Evolutionary conservation across 2,797 vertebrate species (phyloP), one percentile per base, ranked within the genome.

Genomic region (Anguilla obscura): DNA sequence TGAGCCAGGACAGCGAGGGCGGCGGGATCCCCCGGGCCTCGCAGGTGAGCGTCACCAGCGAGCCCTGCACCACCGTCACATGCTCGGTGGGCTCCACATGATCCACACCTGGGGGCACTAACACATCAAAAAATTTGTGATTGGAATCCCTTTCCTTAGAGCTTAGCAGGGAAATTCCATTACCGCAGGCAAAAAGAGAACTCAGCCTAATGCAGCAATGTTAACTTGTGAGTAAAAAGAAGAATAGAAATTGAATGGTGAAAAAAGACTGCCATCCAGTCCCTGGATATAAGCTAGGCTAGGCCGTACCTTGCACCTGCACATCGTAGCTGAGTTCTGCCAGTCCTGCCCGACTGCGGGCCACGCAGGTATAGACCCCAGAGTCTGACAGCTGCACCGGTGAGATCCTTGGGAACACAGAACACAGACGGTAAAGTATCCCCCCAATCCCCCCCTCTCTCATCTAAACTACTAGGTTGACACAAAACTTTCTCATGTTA

Each of bases 361-460:
- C 97, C 18, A 98, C 85, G 24, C 98, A 99, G 0, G 95, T 97
- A 93, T 98, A 99, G 71, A 95, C 85, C 3, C 98, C 98, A 0
- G 96, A 91, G 5, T 98, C 98, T 0, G 96, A 95, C 86, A 95
- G 89, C 92, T 97, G 97, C 87, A 96, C 96, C 0, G 93, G 96
- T 89, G 97, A 97, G 89, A 99, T 97, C 95, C 98, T 79, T 98
- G 71, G 10, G 84, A 18, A 52, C 24, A 90, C 86, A 90, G 86
- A 50, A 79, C n/a, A 89, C 24, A 60, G 21, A 69, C 8, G 63
- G 84, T 69, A 66, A 76, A 54, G 69, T 54, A 52, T 27, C 12
- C 50, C 40, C n/a, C 87, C 40, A 85, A 48, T 79, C 58, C 80
- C 84, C 84, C 56, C 71, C 36, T 86, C 86, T 88, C 76, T 89